Percentiles rank a stretch among this genome's conserved stretches.
phyloP scores from a whole-genome alignment of 1,140 invertebrate genomes.

The Tetramorium parvispinum region DNA sequence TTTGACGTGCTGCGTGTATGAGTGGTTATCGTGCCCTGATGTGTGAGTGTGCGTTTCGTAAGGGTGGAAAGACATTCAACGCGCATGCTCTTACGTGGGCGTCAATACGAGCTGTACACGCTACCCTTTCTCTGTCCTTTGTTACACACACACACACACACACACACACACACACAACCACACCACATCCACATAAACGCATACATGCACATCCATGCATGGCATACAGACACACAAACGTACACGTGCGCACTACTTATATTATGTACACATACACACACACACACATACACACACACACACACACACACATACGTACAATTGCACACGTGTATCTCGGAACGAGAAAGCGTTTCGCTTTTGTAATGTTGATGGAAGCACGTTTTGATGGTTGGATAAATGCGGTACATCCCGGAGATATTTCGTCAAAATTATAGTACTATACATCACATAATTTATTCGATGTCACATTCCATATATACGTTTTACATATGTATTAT shows the following conservation, averaged over 20 bases:
- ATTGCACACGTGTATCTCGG: slow-evolving; percentile 8
- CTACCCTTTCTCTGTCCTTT: slow-evolving; percentile 82
- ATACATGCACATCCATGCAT: neutral
- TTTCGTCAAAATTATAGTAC: slow-evolving; percentile 34
- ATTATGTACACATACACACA: slow-evolving; percentile 43
- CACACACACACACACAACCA: slow-evolving; percentile 39
- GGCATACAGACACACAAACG: slow-evolving; percentile 24
- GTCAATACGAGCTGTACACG: slow-evolving; percentile 82
- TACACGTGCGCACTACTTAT: slow-evolving; percentile 5
- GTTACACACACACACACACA: slow-evolving; percentile 74
- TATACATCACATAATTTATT: slow-evolving; percentile 9
- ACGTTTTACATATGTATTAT: neutral
- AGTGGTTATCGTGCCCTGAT: slow-evolving; percentile 32
- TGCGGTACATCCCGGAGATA: slow-evolving; percentile 41
- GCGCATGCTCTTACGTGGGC: slow-evolving; percentile 82
- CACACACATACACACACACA: neutral
- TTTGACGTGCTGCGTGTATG: neutral
- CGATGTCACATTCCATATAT: neutral
- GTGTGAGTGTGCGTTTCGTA: slow-evolving; percentile 52
- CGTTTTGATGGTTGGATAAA: slow-evolving; percentile 71
- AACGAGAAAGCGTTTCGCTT: slow-evolving; percentile 66
- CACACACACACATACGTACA: neutral
- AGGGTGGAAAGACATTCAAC: slow-evolving; percentile 63
- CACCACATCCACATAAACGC: slow-evolving; percentile 49
- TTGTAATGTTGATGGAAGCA: slow-evolving; percentile 65